Evolutionary conservation across 2,797 vertebrate genomes (phyloP).

Genomic region (Buceros bicornis): DNA sequence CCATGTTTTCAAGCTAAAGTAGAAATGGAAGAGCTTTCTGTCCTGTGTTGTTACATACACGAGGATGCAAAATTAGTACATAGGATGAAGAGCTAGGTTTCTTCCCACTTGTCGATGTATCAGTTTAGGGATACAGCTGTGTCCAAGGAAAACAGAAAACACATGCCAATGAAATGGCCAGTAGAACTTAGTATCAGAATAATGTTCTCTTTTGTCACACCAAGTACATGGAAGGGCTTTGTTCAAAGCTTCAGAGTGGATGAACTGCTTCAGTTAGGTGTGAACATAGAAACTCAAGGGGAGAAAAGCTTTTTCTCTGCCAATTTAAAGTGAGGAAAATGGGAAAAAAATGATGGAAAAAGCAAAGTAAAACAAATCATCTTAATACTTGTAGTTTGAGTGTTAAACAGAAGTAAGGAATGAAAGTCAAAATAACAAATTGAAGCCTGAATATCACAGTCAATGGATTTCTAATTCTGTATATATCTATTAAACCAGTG

Average conservation of each 20-base stretch:
- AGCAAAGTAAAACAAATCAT: background rate
- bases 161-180: background rate
- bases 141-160: background rate
- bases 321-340: background rate
- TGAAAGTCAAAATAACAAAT: slow-evolving; percentile 36
- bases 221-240: background rate
- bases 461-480: slow-evolving; percentile 56
- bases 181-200: background rate
- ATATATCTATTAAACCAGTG: slow-evolving; percentile 60
- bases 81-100: background rate
- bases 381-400: background rate
- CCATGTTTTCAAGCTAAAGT: background rate
- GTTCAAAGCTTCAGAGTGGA: background rate
- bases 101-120: background rate
- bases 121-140: background rate
- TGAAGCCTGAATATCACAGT: slow-evolving; percentile 20
- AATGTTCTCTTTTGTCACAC: slow-evolving; percentile 19
- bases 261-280: background rate
- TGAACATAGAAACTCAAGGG: background rate
- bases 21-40: background rate
- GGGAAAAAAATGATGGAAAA: background rate
- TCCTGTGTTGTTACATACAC: background rate
- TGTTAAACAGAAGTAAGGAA: background rate
- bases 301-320: slow-evolving; percentile 13
- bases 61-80: background rate